These are phyloP conservation scores for Indri indri DNA, from an alignment of 2,113 vertebrate species.

Conservation along the genomic window DNA sequence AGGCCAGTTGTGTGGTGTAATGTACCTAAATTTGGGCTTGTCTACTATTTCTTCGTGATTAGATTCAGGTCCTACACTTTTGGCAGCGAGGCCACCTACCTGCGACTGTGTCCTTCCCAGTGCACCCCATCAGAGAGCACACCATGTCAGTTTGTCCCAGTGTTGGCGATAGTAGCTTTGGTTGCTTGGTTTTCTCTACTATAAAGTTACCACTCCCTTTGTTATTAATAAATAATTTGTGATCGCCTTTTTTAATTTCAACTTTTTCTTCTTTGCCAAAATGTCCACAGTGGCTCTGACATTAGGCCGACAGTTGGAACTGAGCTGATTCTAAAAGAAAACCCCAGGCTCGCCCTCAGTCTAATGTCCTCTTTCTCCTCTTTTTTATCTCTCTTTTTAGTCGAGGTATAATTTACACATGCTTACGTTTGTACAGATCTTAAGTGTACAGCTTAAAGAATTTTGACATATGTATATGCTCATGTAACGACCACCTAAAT, in stretches of 20 bases:
- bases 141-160: background rate
- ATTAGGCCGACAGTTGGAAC: background rate
- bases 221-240: background rate
- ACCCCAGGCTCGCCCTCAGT: background rate
- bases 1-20: background rate
- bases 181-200: background rate
- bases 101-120: background rate
- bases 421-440: background rate
- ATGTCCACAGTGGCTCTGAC: background rate
- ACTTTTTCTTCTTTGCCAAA: slow-evolving; percentile 5
- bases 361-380: background rate
- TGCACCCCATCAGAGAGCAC: background rate
- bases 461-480: too few species aligned
- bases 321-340: background rate
- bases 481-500: background rate
- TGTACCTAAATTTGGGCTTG: background rate
- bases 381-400: background rate
- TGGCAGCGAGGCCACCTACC: background rate
- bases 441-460: background rate
- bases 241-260: background rate
- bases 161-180: background rate
- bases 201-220: background rate
- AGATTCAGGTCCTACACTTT: background rate
- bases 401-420: background rate
- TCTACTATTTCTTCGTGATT: background rate